These are phyloP conservation scores for Artibeus jamaicensis DNA, from an alignment of 2,797 vertebrate genomes.

Conservation along the genomic window DNA sequence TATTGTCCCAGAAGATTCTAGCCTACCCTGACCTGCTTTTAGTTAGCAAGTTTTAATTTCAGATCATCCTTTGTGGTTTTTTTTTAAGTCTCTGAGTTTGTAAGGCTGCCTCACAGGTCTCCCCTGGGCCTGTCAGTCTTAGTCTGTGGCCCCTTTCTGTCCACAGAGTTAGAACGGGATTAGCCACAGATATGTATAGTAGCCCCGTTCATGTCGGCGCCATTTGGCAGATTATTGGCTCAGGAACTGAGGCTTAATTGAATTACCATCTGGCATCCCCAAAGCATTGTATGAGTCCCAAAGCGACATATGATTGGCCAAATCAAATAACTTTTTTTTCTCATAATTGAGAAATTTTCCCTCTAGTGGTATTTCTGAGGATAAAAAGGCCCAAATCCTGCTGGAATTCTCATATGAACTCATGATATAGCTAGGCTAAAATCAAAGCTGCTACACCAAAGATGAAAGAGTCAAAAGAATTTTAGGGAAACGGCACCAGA, in stretches of 20 bases:
- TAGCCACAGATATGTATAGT: background rate
- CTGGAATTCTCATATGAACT: background rate
- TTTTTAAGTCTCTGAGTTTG: background rate
- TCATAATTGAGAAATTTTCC: background rate
- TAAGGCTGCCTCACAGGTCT: background rate
- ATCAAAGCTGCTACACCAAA: background rate
- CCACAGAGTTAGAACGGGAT: background rate
- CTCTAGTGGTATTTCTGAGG: background rate
- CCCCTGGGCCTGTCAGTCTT: background rate
- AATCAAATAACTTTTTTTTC: background rate
- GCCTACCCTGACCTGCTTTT: background rate
- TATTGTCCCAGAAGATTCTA: background rate
- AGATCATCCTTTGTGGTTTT: background rate
- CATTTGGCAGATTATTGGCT: background rate
- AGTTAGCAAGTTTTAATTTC: background rate
- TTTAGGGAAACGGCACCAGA: background rate
- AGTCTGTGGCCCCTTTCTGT: background rate
- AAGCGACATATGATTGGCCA: background rate
- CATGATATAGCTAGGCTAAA: background rate
- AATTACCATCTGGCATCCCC: background rate
- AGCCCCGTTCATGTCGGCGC: fast-evolving
- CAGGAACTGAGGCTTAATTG: background rate
- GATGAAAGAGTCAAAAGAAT: background rate
- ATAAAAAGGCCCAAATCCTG: background rate
- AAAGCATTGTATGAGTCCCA: background rate